These are phyloP conservation scores for Peromyscus leucopus DNA, from an alignment of 2,113 vertebrate species.

Conservation along the genomic window DNA sequence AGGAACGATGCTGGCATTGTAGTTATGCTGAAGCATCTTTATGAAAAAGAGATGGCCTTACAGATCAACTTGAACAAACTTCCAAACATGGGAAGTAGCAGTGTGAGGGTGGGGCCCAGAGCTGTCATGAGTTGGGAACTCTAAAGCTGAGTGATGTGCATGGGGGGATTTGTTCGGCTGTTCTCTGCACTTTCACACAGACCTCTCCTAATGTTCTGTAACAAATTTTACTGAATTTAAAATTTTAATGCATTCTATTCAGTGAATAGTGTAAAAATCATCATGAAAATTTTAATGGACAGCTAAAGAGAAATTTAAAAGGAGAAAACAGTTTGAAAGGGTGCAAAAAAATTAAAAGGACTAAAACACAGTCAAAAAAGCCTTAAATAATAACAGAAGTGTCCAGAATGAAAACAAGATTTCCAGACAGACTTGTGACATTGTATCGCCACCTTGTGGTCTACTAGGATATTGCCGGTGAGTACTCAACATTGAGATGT, in stretches of 20 bases:
- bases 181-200: neutral
- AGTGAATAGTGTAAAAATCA: neutral
- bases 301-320: neutral
- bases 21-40: neutral
- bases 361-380: neutral
- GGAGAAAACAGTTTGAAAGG: neutral
- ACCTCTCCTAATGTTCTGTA: constrained; percentile 23
- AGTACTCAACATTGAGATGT: neutral
- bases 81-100: neutral
- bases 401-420: neutral
- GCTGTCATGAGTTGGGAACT: neutral
- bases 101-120: neutral
- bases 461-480: constrained; percentile 59
- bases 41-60: neutral
- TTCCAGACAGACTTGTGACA: constrained; percentile 70
- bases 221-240: neutral
- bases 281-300: neutral
- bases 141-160: too few species aligned
- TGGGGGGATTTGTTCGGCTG: neutral
- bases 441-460: constrained; percentile 81
- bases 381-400: constrained; percentile 12
- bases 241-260: neutral
- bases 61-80: neutral
- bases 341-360: neutral
- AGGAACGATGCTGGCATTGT: neutral